These are phyloP conservation scores for Aplysina aerophoba DNA, from an alignment of 37 sponge, comb jelly and placozoan genomes.

Conservation along the genomic window DNA sequence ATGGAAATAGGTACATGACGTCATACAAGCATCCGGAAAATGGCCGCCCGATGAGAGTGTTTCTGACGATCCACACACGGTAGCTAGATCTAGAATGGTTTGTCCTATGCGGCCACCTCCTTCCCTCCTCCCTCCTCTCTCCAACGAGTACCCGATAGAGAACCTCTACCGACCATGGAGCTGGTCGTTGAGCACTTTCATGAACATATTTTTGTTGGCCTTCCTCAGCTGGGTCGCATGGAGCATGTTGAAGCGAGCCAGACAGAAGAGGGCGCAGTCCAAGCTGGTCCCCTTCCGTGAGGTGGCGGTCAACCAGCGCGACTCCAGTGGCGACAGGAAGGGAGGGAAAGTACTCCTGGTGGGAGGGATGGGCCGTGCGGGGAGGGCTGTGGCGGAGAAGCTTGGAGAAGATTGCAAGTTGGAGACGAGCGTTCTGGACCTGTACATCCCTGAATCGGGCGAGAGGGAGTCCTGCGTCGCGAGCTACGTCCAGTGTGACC, in stretches of 20 bases:
- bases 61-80: too few relatives aligned
- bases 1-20: too few relatives aligned
- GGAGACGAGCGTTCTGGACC: neutral
- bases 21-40: too few relatives aligned
- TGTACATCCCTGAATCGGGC: neutral
- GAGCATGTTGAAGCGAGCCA: neutral
- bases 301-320: neutral
- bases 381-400: neutral
- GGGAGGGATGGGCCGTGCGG: neutral
- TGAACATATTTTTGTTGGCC: slow-evolving; percentile 56
- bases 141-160: slow-evolving; percentile 63
- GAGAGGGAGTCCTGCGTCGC: neutral
- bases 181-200: slow-evolving; percentile 65
- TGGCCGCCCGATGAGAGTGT: too few relatives aligned
- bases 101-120: slow-evolving; percentile 55
- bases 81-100: slow-evolving; percentile 63
- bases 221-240: slow-evolving; percentile 15
- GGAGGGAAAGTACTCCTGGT: neutral
- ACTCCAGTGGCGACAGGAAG: neutral
- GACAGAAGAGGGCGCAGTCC: neutral
- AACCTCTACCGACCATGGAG: slow-evolving; percentile 77
- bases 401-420: neutral
- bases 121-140: neutral
- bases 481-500: slow-evolving; percentile 29
- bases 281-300: slow-evolving; percentile 16